Evolutionary conservation across 2,113 vertebrate species (phyloP).

Genomic region (Microtus pennsylvanicus): DNA sequence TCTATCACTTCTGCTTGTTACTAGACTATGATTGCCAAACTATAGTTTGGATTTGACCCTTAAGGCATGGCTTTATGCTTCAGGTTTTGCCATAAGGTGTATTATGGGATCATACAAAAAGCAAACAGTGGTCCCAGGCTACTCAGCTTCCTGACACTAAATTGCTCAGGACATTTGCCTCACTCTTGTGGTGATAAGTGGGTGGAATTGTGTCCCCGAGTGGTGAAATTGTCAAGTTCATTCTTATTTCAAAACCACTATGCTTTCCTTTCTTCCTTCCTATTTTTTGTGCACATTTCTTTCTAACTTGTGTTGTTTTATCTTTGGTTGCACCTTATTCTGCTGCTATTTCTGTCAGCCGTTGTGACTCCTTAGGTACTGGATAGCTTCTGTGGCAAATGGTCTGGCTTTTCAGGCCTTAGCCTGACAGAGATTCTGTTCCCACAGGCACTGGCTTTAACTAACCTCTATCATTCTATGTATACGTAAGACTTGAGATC

Average conservation of each 20-base stretch:
- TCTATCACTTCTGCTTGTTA: background rate
- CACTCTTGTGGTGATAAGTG: background rate
- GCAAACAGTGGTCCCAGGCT: background rate
- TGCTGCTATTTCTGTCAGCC: background rate
- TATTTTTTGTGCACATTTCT: background rate
- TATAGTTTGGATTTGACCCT: background rate
- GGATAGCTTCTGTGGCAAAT: background rate
- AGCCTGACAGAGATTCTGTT: background rate
- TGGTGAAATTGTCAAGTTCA: background rate
- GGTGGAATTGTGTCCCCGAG: background rate
- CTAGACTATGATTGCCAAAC: background rate
- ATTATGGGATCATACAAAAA: background rate
- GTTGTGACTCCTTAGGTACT: background rate
- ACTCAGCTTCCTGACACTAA: background rate
- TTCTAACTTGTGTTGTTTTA: background rate
- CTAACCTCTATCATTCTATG: background rate
- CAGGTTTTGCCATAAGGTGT: background rate
- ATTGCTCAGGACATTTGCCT: background rate
- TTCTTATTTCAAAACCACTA: background rate
- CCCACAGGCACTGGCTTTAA: background rate
- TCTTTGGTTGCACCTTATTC: background rate
- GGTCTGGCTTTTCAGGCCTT: background rate
- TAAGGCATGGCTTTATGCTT: background rate
- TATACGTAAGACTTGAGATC: background rate
- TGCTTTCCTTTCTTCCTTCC: background rate